Percentiles rank a stretch among this genome's conserved stretches.
These are phyloP conservation scores for Anoplophora glabripennis DNA, from an alignment of 1,140 invertebrate genomes.

Conservation along the genomic window DNA sequence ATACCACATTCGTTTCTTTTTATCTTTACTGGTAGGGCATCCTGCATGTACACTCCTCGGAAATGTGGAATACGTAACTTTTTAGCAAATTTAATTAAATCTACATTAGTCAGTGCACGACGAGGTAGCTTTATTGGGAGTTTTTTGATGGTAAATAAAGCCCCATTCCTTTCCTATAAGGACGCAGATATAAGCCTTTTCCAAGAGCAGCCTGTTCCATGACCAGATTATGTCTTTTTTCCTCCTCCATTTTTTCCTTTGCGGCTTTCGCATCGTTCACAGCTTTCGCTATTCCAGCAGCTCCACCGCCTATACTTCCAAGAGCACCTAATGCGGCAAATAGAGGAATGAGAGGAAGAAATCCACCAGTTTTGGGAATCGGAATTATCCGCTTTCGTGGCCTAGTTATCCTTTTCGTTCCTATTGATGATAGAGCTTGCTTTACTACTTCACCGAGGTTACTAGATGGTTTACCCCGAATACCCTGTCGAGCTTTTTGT, in stretches of 20 bases:
- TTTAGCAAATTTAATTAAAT: constrained; percentile 31
- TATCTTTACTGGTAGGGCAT: constrained; percentile 35
- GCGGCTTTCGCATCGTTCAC: background rate
- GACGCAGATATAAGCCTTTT: background rate
- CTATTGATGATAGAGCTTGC: no score
- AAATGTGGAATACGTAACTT: constrained; percentile 37
- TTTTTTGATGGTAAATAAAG: constrained; percentile 24
- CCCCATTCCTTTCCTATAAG: background rate
- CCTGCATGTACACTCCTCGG: constrained; percentile 45
- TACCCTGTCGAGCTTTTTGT: no score
- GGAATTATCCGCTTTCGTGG: no score
- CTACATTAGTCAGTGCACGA: constrained; percentile 31
- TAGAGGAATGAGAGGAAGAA: no score
- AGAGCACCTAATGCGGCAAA: no score
- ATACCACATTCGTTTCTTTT: constrained; percentile 42
- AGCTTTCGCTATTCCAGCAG: background rate
- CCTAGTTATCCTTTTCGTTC: no score
- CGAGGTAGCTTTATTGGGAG: constrained; percentile 29
- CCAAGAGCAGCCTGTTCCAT: no score
- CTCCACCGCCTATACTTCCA: background rate
- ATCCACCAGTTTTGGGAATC: no score
- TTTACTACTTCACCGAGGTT: no score
- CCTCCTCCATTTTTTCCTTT: background rate
- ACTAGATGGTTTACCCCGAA: no score
- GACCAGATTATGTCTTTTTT: background rate